Percentiles rank a stretch among this genome's conserved stretches.
Evolutionary conservation across 2,888 invertebrate species (phyloP).

Genomic region (Drosophila recens): DNA sequence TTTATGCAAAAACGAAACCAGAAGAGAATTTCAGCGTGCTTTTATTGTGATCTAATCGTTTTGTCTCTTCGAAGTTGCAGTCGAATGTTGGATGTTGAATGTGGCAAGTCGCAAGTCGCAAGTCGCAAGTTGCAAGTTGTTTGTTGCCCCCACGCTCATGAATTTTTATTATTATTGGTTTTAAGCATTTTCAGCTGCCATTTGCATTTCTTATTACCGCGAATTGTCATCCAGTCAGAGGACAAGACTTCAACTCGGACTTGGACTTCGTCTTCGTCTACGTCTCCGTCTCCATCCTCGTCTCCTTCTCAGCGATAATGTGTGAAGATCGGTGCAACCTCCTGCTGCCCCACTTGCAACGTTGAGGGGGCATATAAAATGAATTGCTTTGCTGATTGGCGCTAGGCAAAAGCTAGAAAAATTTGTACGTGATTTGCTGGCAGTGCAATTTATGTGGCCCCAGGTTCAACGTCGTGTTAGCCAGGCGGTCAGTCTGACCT

Average conservation of each 20-base stretch:
- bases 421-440: slow-evolving; percentile 66
- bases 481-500: slow-evolving; percentile 63
- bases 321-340: slow-evolving; percentile 67
- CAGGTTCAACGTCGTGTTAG: slow-evolving; percentile 64
- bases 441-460: slow-evolving; percentile 58
- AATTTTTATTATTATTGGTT: slow-evolving; percentile 80
- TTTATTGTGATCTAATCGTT: slow-evolving; percentile 78
- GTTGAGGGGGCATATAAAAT: slow-evolving; percentile 55
- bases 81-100: slow-evolving; percentile 24
- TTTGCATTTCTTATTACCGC: slow-evolving; percentile 73
- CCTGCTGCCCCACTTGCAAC: slow-evolving; percentile 9
- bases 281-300: not conserved
- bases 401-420: slow-evolving; percentile 36
- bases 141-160: slow-evolving; percentile 75
- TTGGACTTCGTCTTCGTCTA: not conserved
- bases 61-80: slow-evolving; percentile 30
- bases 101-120: slow-evolving; percentile 43
- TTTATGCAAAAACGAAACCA: slow-evolving; percentile 73
- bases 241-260: slow-evolving; percentile 7
- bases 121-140: slow-evolving; percentile 32
- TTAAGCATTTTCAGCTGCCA: slow-evolving; percentile 72
- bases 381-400: slow-evolving; percentile 77
- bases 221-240: slow-evolving; percentile 69
- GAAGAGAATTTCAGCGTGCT: slow-evolving; percentile 34
- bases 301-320: slow-evolving; percentile 54